Base-by-base conservation (phyloP, 2,888 invertebrate genomes). In the Euplagia quadripunctaria region DNA sequence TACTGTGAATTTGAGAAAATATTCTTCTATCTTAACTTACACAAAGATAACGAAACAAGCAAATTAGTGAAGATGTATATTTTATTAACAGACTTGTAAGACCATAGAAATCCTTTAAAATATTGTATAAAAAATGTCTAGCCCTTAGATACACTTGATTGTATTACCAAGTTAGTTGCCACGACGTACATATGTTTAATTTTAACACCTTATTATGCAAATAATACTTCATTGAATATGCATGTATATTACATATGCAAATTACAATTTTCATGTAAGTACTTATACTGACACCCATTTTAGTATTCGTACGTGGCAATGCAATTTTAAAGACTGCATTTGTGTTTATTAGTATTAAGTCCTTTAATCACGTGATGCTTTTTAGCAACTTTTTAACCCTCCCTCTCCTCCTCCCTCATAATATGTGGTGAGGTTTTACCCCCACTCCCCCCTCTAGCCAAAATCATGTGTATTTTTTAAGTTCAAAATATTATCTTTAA, bases 141-240 rank as follows among this genome's bases (percentile, higher is more conserved):
- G 31, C 64, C 72, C 64, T 72, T 68, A n/a, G n/a, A n/a, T n/a
- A 72, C 43, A 51, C 20, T 55, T 55, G 31, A 43, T 4, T 55
- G 5, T 20, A 68, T n/a, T 64, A 46, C 43, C 41, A 46, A 46
- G 31, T 31, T 42, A 43, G 11, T 41, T 74, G 64, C 31, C 81
- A 77, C 84, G 79, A 81, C 70, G 65, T 72, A 61, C 58, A n/a
- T 20, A 20, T 49, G 68, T 73, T 81, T 72, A 64, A 68, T 73
- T 31, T 77, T 51, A 74, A 63, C 49, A 68, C 72, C 70, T 61
- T 16, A 71, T 51, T 71, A 73, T 69, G 73, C 49, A 74, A 69
- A 55, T 75, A 70, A 46, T 66, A 52, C 63, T 69, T 65, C 74
- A 64, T 72, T 80, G 67, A 64, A 74, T 75, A 74, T 66, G 55